Conservation (phyloP, 2,888 invertebrate species). For the Lasioglossum vierecki region DNA sequence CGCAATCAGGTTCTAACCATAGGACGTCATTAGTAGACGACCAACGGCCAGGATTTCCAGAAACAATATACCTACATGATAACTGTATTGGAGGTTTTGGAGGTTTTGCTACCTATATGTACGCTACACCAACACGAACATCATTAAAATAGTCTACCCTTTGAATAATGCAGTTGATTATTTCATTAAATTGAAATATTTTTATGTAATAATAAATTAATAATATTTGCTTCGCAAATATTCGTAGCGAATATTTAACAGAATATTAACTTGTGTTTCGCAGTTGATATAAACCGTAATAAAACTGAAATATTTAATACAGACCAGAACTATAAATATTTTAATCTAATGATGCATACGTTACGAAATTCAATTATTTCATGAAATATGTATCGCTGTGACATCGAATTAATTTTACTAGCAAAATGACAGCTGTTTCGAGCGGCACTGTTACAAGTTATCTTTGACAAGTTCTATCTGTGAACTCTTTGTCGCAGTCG, state of each 20-base stretch:
- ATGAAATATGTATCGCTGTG: not conserved
- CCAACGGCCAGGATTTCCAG: not conserved
- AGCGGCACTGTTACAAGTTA: not conserved
- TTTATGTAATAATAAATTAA: not conserved
- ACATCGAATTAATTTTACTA: not conserved
- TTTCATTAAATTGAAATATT: not conserved
- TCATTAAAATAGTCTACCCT: no score
- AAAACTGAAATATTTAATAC: not conserved
- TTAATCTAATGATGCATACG: not conserved
- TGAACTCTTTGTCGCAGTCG: not conserved
- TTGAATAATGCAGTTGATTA: not conserved
- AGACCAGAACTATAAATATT: not conserved
- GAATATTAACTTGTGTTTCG: no score
- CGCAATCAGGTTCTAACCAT: not conserved
- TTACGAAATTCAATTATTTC: not conserved
- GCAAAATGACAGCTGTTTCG: not conserved
- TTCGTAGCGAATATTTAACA: not conserved
- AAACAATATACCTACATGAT: slow-evolving; percentile 1
- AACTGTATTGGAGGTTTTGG: not conserved
- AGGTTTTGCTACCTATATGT: not conserved
- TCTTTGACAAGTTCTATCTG: not conserved
- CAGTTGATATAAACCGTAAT: no score
- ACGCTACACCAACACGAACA: not conserved
- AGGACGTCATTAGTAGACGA: not conserved
- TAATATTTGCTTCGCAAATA: not conserved